Base-by-base conservation (phyloP, 2,888 invertebrate species). In the Synanthedon myopaeformis region DNA sequence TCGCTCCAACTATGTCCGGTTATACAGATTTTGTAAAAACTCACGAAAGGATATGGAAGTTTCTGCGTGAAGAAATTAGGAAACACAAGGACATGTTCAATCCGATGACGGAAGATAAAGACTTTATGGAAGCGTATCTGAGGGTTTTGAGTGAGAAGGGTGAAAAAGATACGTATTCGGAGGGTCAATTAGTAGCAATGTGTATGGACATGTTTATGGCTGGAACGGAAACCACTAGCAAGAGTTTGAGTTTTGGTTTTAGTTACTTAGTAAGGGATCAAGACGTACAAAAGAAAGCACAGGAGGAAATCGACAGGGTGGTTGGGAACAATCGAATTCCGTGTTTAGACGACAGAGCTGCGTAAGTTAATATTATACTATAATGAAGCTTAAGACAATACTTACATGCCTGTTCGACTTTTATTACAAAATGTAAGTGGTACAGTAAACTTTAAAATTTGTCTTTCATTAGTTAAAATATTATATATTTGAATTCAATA, bases 181-280 rank as follows among this genome's bases (percentile, higher is more conserved):
- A 96, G 70, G 90, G 90, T 8, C 95, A 95, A 64, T 76, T 96
- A 53, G 74, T 95, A 55, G 94, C 94, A 0, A 91, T 93, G 64
- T 94, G 95, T 64, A 87, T 95, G 89, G 96, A 96, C 64, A 90
- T 96, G 89, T 96, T 96, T 65, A 91, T 95, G 89, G 96, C 95
- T 19, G 96, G 95, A 0, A 93, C 95, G 0, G 96, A 96, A 79
- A 96, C 96, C 0, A 95, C 95, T 0, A 92, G 91, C 53, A 95
- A 95, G 71, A 91, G 92, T 41, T 82, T 95, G 65, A 91, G 92
- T 35, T 95, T 95, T 67, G 90, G 92, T 56, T 93, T 95, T 63
- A 86, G 94, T 59, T 92, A 94, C 67, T 72, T 96, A 62, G 89
- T 94, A 4, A 80, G 92, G 14, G 89, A 92, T 63, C 93, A 92